Evolutionary conservation across 2,113 vertebrate genomes (phyloP).

Genomic region (Microcebus jonahi): DNA sequence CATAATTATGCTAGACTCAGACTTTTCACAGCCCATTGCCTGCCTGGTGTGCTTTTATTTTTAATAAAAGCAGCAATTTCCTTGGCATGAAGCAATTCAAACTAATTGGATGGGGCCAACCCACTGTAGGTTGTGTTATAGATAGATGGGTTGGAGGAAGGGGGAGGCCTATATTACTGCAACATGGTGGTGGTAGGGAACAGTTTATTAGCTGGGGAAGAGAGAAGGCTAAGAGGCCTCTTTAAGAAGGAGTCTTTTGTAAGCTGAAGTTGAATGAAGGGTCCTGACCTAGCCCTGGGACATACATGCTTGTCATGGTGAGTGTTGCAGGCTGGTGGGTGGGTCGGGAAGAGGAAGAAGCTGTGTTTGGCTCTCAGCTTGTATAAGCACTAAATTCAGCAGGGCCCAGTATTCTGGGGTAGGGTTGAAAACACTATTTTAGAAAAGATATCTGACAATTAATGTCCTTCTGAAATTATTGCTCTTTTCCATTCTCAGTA

Average conservation of each 20-base stretch:
- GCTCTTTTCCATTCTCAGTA: slow-evolving; percentile 37
- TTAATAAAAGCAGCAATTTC: slow-evolving; percentile 80
- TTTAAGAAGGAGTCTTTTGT: slow-evolving; percentile 41
- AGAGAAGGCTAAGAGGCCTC: neutral
- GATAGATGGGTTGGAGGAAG: slow-evolving; percentile 61
- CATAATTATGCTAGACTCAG: slow-evolving; percentile 71
- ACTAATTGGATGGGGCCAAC: slow-evolving; percentile 72
- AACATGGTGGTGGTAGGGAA: slow-evolving; percentile 38
- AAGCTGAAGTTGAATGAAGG: slow-evolving; percentile 39
- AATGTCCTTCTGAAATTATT: slow-evolving; percentile 60
- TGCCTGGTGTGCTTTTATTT: slow-evolving; percentile 71
- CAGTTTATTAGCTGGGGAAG: slow-evolving; percentile 64
- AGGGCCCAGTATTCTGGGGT: slow-evolving; percentile 36
- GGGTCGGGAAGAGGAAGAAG: slow-evolving; percentile 49
- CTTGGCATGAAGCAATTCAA: slow-evolving; percentile 74
- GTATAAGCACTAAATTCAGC: slow-evolving; percentile 46
- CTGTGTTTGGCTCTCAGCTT: slow-evolving; percentile 65
- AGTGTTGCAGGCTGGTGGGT: slow-evolving; percentile 47
- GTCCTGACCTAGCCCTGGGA: neutral
- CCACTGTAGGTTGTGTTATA: slow-evolving; percentile 58
- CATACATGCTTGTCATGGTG: slow-evolving; percentile 51
- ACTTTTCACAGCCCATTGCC: slow-evolving; percentile 64
- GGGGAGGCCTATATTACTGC: slow-evolving; percentile 62
- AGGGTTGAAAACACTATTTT: slow-evolving; percentile 34
- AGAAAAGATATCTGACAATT: neutral